Percentiles rank a stretch among this genome's conserved stretches.
phyloP scores from a whole-genome alignment of 1,140 invertebrate species.

The Hylaeus volcanicus region DNA sequence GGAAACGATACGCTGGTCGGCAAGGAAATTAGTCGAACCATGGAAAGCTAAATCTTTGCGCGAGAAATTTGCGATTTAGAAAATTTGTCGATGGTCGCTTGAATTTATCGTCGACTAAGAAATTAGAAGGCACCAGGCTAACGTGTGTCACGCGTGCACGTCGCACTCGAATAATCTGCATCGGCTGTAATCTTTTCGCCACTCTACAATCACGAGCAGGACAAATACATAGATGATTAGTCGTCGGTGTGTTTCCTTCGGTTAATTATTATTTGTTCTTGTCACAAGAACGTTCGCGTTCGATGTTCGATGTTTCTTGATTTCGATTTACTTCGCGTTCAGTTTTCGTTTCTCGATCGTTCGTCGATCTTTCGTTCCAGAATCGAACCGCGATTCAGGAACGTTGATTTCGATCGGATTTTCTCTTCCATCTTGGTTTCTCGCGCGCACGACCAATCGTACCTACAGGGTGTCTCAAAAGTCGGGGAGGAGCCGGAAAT shows the following conservation, averaged over 20 bases:
- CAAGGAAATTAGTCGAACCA: no score
- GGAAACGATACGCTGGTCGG: no score
- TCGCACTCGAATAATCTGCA: not conserved
- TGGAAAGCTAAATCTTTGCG: no score
- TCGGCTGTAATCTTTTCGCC: not conserved
- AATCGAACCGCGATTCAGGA: not conserved
- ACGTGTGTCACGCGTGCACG: not conserved
- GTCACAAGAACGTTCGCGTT: not conserved
- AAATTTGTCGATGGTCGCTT: no score
- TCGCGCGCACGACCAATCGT: not conserved
- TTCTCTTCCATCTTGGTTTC: not conserved
- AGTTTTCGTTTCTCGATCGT: not conserved
- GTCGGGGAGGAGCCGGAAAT: no score
- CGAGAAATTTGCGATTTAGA: no score
- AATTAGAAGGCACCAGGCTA: no score
- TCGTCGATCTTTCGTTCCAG: not conserved
- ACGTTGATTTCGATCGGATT: not conserved
- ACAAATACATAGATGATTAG: not conserved
- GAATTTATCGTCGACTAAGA: not conserved
- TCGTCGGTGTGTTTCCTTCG: not conserved
- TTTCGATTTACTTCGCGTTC: not conserved
- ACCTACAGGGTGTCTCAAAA: no score
- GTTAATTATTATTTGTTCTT: not conserved
- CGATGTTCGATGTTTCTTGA: not conserved
- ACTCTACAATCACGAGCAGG: not conserved